Percentiles rank a stretch among this genome's conserved stretches.
Evolutionary conservation across 2,888 invertebrate species (phyloP).

Genomic region (Coleophora deauratella): DNA sequence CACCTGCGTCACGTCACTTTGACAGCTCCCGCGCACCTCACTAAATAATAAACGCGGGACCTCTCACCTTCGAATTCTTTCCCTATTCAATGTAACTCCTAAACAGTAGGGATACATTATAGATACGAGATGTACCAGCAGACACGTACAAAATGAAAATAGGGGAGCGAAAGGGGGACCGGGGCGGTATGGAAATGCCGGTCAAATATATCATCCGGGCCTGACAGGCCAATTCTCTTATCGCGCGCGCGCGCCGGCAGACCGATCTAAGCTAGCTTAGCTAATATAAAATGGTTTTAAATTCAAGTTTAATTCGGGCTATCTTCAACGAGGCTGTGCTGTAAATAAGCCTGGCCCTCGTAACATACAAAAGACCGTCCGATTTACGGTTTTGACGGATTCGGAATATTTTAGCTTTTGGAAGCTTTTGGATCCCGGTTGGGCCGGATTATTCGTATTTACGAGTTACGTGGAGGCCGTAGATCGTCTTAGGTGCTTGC

Average conservation of each 20-base stretch:
- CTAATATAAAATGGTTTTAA: constrained; percentile 76
- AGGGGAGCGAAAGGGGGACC: constrained; percentile 51
- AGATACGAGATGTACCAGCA: constrained; percentile 58
- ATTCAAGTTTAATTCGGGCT: constrained; percentile 73
- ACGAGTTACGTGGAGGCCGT: constrained; percentile 15
- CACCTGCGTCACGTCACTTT: constrained; percentile 23
- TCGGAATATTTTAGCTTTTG: constrained; percentile 54
- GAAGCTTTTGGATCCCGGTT: constrained; percentile 26
- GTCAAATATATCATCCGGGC: constrained; percentile 92
- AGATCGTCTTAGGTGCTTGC: constrained; percentile 7
- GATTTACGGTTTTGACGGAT: constrained; percentile 71
- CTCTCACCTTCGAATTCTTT: constrained; percentile 53
- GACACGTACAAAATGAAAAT: constrained; percentile 75
- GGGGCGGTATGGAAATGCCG: constrained; percentile 85
- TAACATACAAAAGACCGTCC: constrained; percentile 55
- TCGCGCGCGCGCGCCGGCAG: constrained; percentile 77
- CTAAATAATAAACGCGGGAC: constrained; percentile 47
- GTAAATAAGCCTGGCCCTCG: constrained; percentile 50
- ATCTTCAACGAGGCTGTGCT: constrained; percentile 58
- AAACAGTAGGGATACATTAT: constrained; percentile 68
- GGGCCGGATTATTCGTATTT: constrained; percentile 38
- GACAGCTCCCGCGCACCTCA: constrained; percentile 49
- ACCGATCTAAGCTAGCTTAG: constrained; percentile 74
- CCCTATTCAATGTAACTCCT: constrained; percentile 57
- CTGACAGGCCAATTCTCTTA: constrained; percentile 94